Base-by-base conservation (phyloP, 1,140 invertebrate genomes). In the Aethina tumida region DNA sequence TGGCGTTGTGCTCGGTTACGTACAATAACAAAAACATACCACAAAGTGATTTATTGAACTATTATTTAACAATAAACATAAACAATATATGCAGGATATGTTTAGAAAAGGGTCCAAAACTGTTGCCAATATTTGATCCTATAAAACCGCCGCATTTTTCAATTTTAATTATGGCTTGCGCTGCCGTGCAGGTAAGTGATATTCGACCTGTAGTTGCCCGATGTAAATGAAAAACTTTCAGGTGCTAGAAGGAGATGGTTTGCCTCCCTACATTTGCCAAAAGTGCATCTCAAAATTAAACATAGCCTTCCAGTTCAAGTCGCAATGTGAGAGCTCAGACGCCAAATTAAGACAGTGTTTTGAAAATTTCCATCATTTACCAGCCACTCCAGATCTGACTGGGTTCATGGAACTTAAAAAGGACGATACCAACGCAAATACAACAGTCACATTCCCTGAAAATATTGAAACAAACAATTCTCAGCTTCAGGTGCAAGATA, bases 221-320 rank as follows among this genome's bases (percentile, higher is more conserved):
- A n/a, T n/a, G n/a, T 13, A 31, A 32, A 24, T 35, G 7, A 35
- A 20, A 27, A 15, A 20, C 16, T 50, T 33, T 13, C n/a, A 79
- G 75, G 68, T 79, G 31, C 58, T 65, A 35, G 67, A 66, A 58
- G 68, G 67, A 30, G 76, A 79, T 61, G 74, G 74, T n/a, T 45
- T 78, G 18, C 75, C 76, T 1, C 64, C 71, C 17, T 70, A 71
- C 38, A 74, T 79, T 31, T 79, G 76, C 36, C 75, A 73, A 37
- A 75, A 75, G 44, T 79, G 76, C 46, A 65, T 77, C 4, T 74
- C 75, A 26, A 68, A 74, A 28, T 49, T 78, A 19, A 75, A 75
- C 15, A 65, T 75, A 8, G 74, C 76, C 6, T 79, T 74, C 53
- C 74, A 78, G 49, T 78, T 79, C 39, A 77, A 77, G 55, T 71